These are phyloP conservation scores for Perodicticus potto DNA, from an alignment of 2,797 vertebrate species.

Conservation along the genomic window DNA sequence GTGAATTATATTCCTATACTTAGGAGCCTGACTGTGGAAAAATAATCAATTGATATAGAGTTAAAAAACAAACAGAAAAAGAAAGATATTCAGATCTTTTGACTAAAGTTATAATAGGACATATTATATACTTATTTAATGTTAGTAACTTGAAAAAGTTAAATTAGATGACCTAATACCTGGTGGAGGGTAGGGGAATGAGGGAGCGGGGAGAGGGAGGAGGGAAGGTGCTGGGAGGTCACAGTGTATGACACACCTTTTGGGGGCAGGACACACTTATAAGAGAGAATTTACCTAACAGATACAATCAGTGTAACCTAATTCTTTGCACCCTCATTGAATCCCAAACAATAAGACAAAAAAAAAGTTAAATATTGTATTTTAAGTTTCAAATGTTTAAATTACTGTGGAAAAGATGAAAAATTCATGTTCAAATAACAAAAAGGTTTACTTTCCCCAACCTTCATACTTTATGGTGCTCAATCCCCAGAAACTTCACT, in stretches of 20 bases:
- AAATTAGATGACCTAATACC: neutral
- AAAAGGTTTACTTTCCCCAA: neutral
- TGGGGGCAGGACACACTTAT: no score
- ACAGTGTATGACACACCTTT: no score
- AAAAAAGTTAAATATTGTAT: neutral
- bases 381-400: neutral
- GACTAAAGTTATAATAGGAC: neutral
- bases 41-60: neutral
- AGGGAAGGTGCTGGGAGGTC: no score
- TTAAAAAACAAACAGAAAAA: neutral
- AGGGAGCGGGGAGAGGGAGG: no score
- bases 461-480: neutral
- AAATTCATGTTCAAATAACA: neutral
- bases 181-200: no score
- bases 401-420: neutral
- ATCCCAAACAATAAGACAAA: no score
- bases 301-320: no score
- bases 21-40: neutral
- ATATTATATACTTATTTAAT: neutral
- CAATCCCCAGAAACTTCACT: neutral
- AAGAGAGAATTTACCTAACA: no score
- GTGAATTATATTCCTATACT: neutral
- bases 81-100: neutral
- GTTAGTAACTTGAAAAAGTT: neutral
- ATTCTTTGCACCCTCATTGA: no score